Conservation (phyloP, 2,888 invertebrate genomes). For the Nomada goodeniana region DNA sequence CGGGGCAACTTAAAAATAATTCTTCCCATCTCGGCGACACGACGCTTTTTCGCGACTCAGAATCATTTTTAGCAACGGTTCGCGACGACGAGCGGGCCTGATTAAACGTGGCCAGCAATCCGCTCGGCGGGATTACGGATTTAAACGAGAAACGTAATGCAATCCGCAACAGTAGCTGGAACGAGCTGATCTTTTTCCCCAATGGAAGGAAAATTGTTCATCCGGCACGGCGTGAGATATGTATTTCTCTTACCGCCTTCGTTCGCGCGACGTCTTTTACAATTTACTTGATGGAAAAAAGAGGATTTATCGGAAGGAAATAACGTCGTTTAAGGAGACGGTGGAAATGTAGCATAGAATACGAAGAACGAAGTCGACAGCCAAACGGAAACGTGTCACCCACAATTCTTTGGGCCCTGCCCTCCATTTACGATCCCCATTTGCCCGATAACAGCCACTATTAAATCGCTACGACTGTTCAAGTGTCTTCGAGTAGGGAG, state of each 20-base stretch:
- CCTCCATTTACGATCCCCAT: not conserved
- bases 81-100: not conserved
- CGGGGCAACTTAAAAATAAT: constrained; percentile 30
- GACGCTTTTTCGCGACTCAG: not conserved
- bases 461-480: not conserved
- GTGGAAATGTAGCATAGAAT: not conserved
- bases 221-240: not conserved
- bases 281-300: too few relatives aligned
- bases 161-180: constrained; percentile 8
- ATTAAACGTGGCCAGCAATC: constrained; percentile 41
- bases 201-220: not conserved
- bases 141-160: constrained; percentile 45
- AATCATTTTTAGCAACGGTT: constrained; percentile 16
- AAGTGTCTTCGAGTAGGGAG: not conserved
- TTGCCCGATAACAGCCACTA: not conserved
- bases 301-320: too few relatives aligned
- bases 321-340: too few relatives aligned
- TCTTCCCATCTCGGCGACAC: not conserved
- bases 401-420: not conserved
- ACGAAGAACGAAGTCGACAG: not conserved
- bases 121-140: constrained; percentile 9
- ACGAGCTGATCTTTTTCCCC: not conserved
- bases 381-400: not conserved
- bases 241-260: too few relatives aligned
- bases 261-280: too few relatives aligned